Evolutionary conservation across 2,113 vertebrate species (phyloP).

Genomic region (Tyto alba): DNA sequence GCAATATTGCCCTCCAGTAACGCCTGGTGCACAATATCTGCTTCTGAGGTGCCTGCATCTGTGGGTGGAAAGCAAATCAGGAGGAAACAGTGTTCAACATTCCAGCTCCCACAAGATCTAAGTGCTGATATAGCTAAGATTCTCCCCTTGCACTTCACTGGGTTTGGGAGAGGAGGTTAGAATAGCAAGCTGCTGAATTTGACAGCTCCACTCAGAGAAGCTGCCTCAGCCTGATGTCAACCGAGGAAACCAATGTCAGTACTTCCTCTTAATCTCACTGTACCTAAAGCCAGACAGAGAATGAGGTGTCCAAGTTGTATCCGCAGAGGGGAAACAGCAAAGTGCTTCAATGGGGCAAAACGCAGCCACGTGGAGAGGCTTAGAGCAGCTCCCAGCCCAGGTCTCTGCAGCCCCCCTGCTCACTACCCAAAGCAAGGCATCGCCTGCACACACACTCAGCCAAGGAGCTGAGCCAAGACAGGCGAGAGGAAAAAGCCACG

Average conservation of each 20-base stretch:
- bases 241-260: not conserved
- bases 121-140: not conserved
- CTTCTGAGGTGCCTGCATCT: constrained; percentile 85
- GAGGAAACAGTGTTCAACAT: not conserved
- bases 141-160: not conserved
- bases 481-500: not conserved
- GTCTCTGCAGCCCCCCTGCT: not conserved
- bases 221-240: not conserved
- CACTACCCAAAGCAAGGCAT: not conserved
- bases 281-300: not conserved
- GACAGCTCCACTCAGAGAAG: not conserved
- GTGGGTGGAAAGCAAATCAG: not conserved
- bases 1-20: constrained; percentile 91
- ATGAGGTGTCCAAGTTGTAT: not conserved
- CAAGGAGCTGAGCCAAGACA: not conserved
- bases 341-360: not conserved
- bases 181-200: not conserved
- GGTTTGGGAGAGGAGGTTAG: not conserved
- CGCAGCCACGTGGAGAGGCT: not conserved
- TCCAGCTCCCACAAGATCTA: not conserved
- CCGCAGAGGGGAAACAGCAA: not conserved
- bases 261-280: not conserved
- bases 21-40: constrained; percentile 89
- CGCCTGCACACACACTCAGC: not conserved
- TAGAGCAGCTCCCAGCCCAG: not conserved